A percentile compares a stretch with the other conserved stretches of the same genome.
These are phyloP conservation scores for Tupiocoris notatus DNA, from an alignment of 2,888 invertebrate genomes.

Conservation along the genomic window DNA sequence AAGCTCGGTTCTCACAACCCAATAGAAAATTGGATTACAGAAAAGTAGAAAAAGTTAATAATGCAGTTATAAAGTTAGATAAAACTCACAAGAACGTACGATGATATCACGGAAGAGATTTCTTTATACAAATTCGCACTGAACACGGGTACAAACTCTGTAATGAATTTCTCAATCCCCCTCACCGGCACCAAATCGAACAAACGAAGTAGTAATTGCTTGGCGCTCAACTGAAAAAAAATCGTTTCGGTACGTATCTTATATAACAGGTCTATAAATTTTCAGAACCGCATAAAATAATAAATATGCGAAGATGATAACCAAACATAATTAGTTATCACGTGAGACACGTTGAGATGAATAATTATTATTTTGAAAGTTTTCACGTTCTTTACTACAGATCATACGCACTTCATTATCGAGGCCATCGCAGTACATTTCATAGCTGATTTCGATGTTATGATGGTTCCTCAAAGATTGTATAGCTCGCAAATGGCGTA, in stretches of 20 bases:
- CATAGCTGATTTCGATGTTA: constrained; percentile 44
- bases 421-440: constrained; percentile 27
- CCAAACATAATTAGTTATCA: no score
- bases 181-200: constrained; percentile 8
- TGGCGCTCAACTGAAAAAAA: constrained; percentile 5
- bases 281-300: no score
- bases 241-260: no score
- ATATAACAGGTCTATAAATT: no score
- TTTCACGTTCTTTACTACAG: no score
- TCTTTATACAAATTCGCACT: constrained; percentile 18
- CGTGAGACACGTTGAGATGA: no score
- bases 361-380: no score
- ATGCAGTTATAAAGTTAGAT: no score
- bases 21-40: background rate
- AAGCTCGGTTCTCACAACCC: background rate
- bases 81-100: constrained; percentile 26
- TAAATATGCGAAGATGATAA: no score
- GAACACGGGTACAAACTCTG: constrained; percentile 15
- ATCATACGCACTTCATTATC: constrained; percentile 21
- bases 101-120: constrained; percentile 24
- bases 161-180: constrained; percentile 11
- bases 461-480: constrained; percentile 23
- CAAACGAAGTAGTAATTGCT: background rate
- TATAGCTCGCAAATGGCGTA: constrained; percentile 24
- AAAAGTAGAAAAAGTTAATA: no score